These are phyloP conservation scores for Hyppa rectilinea DNA, from an alignment of 2,888 invertebrate species.

Conservation along the genomic window DNA sequence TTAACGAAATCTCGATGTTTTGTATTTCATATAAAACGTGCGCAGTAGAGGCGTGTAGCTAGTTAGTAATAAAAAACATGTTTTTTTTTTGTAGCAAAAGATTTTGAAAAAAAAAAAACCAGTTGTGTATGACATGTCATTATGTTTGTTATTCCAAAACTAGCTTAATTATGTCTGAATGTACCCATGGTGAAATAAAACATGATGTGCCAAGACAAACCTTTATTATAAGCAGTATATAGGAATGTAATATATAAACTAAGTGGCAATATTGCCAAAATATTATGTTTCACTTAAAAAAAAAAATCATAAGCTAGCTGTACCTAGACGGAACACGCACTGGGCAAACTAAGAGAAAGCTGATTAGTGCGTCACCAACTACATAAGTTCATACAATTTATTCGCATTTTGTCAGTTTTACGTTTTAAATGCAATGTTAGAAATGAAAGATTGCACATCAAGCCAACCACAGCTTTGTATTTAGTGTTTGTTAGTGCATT, in stretches of 20 bases:
- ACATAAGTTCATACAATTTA: conserved; percentile 16
- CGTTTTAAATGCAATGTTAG: conserved; percentile 46
- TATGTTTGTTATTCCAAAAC: too few species aligned
- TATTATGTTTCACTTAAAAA: conserved; percentile 50
- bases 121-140: too few species aligned
- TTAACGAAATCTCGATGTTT: too few species aligned
- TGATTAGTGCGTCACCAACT: conserved; percentile 37
- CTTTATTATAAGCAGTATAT: conserved; percentile 65
- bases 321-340: conserved; percentile 45
- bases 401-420: conserved; percentile 17
- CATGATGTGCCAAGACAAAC: conserved; percentile 54
- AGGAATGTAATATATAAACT: conserved; percentile 69
- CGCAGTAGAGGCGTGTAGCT: too few species aligned
- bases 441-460: conserved; percentile 31
- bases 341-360: conserved; percentile 29
- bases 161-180: too few species aligned
- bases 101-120: too few species aligned
- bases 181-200: conserved; percentile 30
- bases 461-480: conserved; percentile 17
- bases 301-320: conserved; percentile 52
- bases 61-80: too few species aligned
- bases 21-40: too few species aligned
- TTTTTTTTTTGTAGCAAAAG: too few species aligned
- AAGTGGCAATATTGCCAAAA: conserved; percentile 42
- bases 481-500: conserved; percentile 37